Evolutionary conservation across 2,888 invertebrate species (phyloP), one percentile per base, ranked within the genome.

Genomic region (Nomada goodeniana): DNA sequence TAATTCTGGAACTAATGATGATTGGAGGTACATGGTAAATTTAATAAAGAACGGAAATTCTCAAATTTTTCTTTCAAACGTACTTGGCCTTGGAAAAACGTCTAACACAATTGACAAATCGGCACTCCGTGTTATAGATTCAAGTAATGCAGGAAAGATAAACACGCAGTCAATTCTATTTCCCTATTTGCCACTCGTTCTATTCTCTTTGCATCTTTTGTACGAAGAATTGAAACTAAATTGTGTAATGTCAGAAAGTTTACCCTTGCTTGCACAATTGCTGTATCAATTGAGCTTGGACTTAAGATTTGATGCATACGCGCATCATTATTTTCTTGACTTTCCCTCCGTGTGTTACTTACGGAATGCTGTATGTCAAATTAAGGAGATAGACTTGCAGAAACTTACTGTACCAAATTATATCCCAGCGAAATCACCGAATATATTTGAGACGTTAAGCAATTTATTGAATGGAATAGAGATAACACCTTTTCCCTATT

Each of bases 181-280:
- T 89, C 95, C 96, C 0, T 96, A 96, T 88, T 95, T 97, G 15
- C 95, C 97, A 9, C 95, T 97, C 71, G 95, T 98, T 47, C 95
- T 98, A 76, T 98, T 96, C 91, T 95, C 97, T 0, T 94, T 99
- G 52, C 99, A 99, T 94, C 94, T 99, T 47, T 95, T 98, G 0
- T 98, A 98, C 90, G 98, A 99, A 95, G 98, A 98, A 91, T 94
- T 98, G 5, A 98, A 98, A 92, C 93, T 98, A 75, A 97, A 98
- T 90, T 95, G 96, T 0, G 94, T 97, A 0, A 94, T 97, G 86
- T 95, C 95, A 64, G 96, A 96, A 75, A 96, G 97, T 87, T 92
- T 98, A 81, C 95, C 95, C 72, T 95, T 96, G 0, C 91, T 98
- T 57, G 97, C 96, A 0, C 94, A 94, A 84, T 95, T 98, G 76